These are phyloP conservation scores for Polydrusus tereticollis DNA, from an alignment of 2,888 invertebrate species.

Conservation along the genomic window DNA sequence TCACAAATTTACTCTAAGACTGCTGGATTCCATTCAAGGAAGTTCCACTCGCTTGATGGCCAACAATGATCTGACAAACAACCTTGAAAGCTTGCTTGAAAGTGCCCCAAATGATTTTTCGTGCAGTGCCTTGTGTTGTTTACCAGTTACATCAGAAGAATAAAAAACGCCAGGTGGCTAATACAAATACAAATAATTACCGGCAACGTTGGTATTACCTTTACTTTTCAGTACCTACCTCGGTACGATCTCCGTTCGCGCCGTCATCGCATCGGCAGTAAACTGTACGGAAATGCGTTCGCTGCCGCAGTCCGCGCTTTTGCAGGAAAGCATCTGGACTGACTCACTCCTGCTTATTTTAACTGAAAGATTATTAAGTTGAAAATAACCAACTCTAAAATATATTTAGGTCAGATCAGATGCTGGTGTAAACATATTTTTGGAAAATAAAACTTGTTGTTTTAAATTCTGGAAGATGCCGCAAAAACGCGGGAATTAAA, in stretches of 20 bases:
- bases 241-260: background rate
- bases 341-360: constrained; percentile 27
- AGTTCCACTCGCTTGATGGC: too few species aligned
- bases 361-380: constrained; percentile 20
- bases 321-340: constrained; percentile 20
- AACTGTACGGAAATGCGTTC: background rate
- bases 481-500: background rate
- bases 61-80: too few species aligned
- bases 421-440: constrained; percentile 6
- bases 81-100: too few species aligned
- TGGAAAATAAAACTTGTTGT: constrained; percentile 12
- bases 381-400: constrained; percentile 17
- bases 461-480: constrained; percentile 4
- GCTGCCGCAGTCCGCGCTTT: background rate
- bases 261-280: background rate
- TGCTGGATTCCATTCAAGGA: too few species aligned
- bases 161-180: background rate
- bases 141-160: too few species aligned
- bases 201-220: background rate
- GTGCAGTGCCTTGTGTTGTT: too few species aligned
- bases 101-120: too few species aligned
- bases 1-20: too few species aligned
- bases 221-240: background rate
- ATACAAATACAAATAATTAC: background rate
- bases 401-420: constrained; percentile 29